Evolutionary conservation across 1,140 invertebrate genomes (phyloP).

Genomic region (Lepidostoma basale): DNA sequence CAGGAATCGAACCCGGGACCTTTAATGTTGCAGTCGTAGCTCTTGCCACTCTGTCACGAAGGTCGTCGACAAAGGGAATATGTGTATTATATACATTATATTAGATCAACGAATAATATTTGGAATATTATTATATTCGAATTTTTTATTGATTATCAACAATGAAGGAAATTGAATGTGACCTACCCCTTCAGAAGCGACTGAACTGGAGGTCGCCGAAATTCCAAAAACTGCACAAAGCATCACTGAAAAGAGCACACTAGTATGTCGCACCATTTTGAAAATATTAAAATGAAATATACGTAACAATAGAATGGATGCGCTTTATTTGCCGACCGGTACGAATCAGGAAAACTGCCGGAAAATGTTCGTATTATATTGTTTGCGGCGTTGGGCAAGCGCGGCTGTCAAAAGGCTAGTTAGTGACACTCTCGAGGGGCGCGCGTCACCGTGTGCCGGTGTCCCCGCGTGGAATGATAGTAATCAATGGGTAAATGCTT

Average conservation of each 20-base stretch:
- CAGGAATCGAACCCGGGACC: no score
- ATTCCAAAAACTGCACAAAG: constrained; percentile 38
- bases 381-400: not conserved
- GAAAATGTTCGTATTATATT: not conserved
- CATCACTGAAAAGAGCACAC: constrained; percentile 36
- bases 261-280: constrained; percentile 29
- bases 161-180: not conserved
- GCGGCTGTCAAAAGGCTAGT: constrained; percentile 6
- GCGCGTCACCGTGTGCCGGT: constrained; percentile 25
- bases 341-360: not conserved
- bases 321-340: not conserved
- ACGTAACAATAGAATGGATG: not conserved
- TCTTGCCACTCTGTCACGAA: no score
- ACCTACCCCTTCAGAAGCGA: constrained; percentile 41
- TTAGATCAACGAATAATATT: no score
- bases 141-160: no score
- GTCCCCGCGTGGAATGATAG: constrained; percentile 27
- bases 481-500: constrained; percentile 18
- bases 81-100: no score
- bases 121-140: no score
- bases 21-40: no score
- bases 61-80: no score
- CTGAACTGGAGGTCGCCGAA: constrained; percentile 23
- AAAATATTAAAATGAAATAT: not conserved
- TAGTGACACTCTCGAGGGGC: not conserved